Evolutionary conservation across 2,113 vertebrate genomes (phyloP).

Genomic region (Isurus oxyrinchus): DNA sequence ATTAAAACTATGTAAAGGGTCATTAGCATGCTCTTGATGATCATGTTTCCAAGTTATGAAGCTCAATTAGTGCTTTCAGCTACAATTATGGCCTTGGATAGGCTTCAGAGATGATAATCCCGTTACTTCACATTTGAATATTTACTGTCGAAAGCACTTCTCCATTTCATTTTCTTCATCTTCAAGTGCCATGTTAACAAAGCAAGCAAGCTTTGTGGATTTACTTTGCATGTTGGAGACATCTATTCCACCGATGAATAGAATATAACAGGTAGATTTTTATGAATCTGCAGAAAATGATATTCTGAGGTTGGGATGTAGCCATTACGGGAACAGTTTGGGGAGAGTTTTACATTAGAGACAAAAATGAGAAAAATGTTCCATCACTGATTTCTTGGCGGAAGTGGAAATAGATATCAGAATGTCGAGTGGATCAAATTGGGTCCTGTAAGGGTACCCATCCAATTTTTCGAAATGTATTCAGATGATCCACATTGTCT

Average conservation of each 20-base stretch:
- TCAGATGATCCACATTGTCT: not conserved
- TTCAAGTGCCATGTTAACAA: not conserved
- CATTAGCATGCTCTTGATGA: not conserved
- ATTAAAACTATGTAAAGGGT: not conserved
- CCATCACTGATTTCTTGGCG: no score
- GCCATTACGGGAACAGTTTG: not conserved
- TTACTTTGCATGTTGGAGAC: not conserved
- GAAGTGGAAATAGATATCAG: not conserved
- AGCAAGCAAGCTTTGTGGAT: not conserved
- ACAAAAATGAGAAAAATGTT: not conserved
- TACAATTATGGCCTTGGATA: not conserved
- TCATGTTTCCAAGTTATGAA: not conserved
- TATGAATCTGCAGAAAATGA: not conserved
- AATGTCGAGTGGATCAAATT: not conserved
- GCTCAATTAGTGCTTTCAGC: not conserved
- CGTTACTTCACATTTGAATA: not conserved
- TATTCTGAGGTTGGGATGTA: not conserved
- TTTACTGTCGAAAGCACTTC: not conserved
- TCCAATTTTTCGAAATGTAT: not conserved
- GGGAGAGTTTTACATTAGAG: not conserved
- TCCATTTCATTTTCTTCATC: not conserved
- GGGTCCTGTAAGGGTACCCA: not conserved
- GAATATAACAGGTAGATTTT: not conserved
- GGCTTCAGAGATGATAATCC: not conserved
- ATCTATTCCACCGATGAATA: not conserved